Percentiles rank a stretch among this genome's conserved stretches.
Evolutionary conservation across 2,888 invertebrate species (phyloP).

Genomic region (Allacma fusca): DNA sequence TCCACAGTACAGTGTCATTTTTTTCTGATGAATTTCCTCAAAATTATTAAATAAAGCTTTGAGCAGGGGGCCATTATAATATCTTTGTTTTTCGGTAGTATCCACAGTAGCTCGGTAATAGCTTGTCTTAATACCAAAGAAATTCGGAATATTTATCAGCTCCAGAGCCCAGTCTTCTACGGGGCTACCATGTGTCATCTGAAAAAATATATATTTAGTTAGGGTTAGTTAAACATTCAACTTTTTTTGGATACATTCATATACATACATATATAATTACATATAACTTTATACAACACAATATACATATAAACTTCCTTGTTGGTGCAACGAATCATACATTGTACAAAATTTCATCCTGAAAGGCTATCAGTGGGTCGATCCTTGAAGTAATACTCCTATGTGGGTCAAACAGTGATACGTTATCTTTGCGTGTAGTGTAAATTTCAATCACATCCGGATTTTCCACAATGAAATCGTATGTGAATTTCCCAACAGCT

Average conservation of each 20-base stretch:
- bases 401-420: not conserved
- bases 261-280: no score
- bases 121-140: conserved; percentile 1
- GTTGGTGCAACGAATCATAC: not conserved
- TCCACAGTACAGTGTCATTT: not conserved
- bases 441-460: not conserved
- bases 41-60: not conserved
- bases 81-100: not conserved
- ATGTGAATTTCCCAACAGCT: not conserved
- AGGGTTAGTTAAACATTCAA: no score
- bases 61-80: not conserved
- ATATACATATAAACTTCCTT: no score
- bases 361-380: not conserved
- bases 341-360: conserved; percentile 16
- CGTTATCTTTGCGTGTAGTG: not conserved
- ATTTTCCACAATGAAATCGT: not conserved
- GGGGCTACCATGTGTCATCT: not conserved
- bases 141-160: not conserved
- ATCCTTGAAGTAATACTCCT: not conserved
- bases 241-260: no score
- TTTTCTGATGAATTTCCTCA: not conserved
- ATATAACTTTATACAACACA: no score
- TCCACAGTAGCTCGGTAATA: not conserved
- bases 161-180: not conserved
- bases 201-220: no score